phyloP scores from a whole-genome alignment of 2,113 vertebrate genomes.

The Macquaria ambigua region DNA sequence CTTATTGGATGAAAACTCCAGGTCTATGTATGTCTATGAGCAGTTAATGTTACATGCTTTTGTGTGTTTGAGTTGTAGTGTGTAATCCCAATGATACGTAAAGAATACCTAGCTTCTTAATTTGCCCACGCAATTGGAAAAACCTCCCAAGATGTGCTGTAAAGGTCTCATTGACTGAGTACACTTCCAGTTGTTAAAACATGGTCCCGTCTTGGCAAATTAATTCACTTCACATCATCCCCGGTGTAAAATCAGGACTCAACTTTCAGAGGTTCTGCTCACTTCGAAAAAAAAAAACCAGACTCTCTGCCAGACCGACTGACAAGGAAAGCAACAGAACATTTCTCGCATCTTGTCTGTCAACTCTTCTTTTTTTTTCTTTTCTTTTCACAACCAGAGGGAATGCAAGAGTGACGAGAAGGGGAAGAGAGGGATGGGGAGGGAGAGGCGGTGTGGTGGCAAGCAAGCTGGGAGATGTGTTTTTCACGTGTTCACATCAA shows the following conservation, averaged over 20 bases:
- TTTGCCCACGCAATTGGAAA: constrained; percentile 59
- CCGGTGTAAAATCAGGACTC: constrained; percentile 55
- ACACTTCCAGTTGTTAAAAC: constrained; percentile 81
- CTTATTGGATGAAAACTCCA: background rate
- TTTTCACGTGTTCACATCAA: constrained; percentile 77
- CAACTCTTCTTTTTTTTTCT: constrained; percentile 58
- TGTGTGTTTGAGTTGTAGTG: constrained; percentile 27
- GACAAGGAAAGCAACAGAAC: constrained; percentile 65
- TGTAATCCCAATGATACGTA: constrained; percentile 36
- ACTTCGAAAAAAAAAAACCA: constrained; percentile 35
- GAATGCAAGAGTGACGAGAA: constrained; percentile 27
- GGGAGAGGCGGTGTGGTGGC: background rate
- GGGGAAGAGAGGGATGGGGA: constrained; percentile 34
- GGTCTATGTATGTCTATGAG: background rate
- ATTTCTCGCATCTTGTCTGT: constrained; percentile 64
- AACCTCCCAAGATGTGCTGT: constrained; percentile 55
- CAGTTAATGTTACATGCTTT: constrained; percentile 20
- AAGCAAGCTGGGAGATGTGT: constrained; percentile 63
- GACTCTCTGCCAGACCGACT: constrained; percentile 29
- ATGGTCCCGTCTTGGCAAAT: constrained; percentile 63
- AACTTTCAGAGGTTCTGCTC: constrained; percentile 57
- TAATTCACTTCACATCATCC: constrained; percentile 72
- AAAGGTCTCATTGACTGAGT: constrained; percentile 74
- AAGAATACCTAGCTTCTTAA: constrained; percentile 63
- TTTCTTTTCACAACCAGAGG: constrained; percentile 39